These are phyloP conservation scores for Orius insidiosus DNA, from an alignment of 1,140 invertebrate genomes.

Conservation along the genomic window DNA sequence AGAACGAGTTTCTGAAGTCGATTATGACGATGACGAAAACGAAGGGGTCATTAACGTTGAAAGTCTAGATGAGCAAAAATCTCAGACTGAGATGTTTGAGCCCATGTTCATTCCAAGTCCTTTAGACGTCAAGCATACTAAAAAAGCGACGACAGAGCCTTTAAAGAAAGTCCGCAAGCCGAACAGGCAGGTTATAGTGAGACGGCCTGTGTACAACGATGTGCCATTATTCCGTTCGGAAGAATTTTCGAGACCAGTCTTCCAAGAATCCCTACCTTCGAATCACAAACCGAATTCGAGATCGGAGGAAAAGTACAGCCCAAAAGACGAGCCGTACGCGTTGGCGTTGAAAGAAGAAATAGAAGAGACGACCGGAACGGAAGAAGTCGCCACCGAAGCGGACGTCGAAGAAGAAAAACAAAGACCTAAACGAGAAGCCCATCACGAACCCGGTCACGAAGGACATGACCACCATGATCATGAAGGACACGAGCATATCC, in stretches of 20 bases:
- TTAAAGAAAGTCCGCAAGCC: conserved; percentile 14
- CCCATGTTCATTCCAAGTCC: conserved; percentile 58
- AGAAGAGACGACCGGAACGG: conserved; percentile 8
- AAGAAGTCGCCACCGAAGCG: conserved; percentile 19
- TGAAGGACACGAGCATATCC: conserved; percentile 13
- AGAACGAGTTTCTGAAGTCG: conserved; percentile 31
- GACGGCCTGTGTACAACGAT: conserved; percentile 11
- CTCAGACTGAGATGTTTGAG: conserved; percentile 36
- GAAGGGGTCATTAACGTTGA: conserved; percentile 15
- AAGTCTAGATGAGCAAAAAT: conserved; percentile 24
- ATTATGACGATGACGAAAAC: conserved; percentile 28
- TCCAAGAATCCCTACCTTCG: conserved; percentile 11
- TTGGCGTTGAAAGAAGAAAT: conserved; percentile 14
- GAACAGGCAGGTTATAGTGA: conserved; percentile 11
- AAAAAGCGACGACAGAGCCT: conserved; percentile 14
- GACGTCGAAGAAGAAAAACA: too few relatives aligned
- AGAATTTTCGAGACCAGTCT: too few relatives aligned
- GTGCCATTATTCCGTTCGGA: conserved; percentile 16
- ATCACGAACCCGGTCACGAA: conserved; percentile 21
- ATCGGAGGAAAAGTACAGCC: conserved; percentile 23
- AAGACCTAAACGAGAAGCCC: conserved; percentile 24
- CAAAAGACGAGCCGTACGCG: conserved; percentile 17
- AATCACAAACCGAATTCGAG: conserved; percentile 6
- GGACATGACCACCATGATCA: conserved; percentile 17
- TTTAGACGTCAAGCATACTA: conserved; percentile 26